phyloP scores from a whole-genome alignment of 2,888 invertebrate species.

The Tetramorium bicarinatum region DNA sequence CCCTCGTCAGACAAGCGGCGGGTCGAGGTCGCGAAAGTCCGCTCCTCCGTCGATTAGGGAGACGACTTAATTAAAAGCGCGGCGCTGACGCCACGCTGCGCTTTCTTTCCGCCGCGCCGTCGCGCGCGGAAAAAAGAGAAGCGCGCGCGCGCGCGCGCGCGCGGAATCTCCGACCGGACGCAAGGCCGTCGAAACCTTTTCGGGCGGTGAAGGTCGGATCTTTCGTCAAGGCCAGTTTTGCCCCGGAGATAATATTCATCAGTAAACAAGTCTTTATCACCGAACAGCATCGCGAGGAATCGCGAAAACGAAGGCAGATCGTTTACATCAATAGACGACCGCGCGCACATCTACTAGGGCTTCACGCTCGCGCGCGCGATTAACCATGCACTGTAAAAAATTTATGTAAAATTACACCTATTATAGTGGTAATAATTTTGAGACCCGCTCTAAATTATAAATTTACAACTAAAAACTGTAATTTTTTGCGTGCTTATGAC shows the following conservation, averaged over 20 bases:
- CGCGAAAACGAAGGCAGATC: constrained; percentile 21
- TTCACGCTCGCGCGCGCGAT: too few species aligned
- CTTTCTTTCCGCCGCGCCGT: neutral
- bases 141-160: too few species aligned
- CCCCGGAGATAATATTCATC: constrained; percentile 25
- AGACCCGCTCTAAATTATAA: too few species aligned
- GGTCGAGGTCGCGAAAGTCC: constrained; percentile 17
- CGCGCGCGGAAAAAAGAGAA: neutral
- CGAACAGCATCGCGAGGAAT: neutral
- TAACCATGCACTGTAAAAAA: too few species aligned
- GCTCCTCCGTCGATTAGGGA: neutral
- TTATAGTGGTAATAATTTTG: too few species aligned
- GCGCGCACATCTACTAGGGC: neutral
- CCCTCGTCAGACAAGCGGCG: neutral
- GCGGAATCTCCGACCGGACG: neutral
- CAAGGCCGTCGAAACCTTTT: constrained; percentile 20
- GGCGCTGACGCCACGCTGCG: neutral
- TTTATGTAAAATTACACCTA: too few species aligned
- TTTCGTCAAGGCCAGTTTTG: constrained; percentile 15
- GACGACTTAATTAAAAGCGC: constrained; percentile 30
- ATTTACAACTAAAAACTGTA: too few species aligned
- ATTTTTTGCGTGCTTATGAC: too few species aligned
- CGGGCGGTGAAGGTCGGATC: constrained; percentile 9
- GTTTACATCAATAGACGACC: constrained; percentile 18
- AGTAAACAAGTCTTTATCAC: constrained; percentile 37